Conservation (phyloP, 1,140 invertebrate genomes). For the Sminthurides bifidus region DNA sequence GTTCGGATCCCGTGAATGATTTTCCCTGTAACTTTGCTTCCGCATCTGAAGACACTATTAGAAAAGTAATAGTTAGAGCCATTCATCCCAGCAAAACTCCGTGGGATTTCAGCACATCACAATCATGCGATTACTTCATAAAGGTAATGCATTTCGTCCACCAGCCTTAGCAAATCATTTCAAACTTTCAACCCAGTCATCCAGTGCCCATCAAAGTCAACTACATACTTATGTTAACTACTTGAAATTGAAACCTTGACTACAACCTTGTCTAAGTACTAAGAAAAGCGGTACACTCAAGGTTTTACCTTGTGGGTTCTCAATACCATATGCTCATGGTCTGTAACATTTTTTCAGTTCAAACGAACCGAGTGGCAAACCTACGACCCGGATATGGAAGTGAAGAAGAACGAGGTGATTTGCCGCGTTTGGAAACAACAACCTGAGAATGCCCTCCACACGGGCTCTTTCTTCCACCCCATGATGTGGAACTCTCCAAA, state of each 20-base stretch:
- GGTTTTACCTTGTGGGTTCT: too few species aligned
- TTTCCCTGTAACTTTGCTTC: conserved; percentile 8
- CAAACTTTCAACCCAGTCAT: too few species aligned
- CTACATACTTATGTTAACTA: too few species aligned
- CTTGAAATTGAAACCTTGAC: too few species aligned
- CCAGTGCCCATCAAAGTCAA: too few species aligned
- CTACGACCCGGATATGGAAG: neutral
- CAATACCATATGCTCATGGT: too few species aligned
- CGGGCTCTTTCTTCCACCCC: conserved; percentile 4
- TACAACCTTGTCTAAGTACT: too few species aligned
- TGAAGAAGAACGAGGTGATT: conserved; percentile 1
- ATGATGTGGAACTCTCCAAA: conserved; percentile 8
- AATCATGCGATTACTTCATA: conserved; percentile 2
- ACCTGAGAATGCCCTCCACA: neutral
- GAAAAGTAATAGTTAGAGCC: conserved; percentile 2
- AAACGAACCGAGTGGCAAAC: neutral
- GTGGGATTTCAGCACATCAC: neutral
- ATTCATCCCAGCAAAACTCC: neutral
- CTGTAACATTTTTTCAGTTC: neutral
- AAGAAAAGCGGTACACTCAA: too few species aligned
- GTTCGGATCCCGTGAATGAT: conserved; percentile 1
- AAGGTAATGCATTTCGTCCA: too few species aligned
- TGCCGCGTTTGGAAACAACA: conserved; percentile 2
- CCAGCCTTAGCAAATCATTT: too few species aligned
- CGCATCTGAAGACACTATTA: neutral